Base-by-base conservation (phyloP, 2,888 invertebrate species). In the Cheilosia vulpina region DNA sequence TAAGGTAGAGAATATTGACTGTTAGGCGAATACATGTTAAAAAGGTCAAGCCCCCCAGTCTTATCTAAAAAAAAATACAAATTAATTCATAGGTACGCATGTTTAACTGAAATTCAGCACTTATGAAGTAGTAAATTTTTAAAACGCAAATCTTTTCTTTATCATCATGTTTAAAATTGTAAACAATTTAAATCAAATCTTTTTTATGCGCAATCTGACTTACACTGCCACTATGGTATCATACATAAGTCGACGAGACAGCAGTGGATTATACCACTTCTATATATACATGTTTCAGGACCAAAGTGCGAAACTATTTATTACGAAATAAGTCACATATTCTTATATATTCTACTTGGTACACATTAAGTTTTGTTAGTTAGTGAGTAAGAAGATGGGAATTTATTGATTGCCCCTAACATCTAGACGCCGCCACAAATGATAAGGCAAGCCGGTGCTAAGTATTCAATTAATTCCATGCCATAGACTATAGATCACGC, bases 221-320 rank as follows among this genome's bases (percentile, higher is more conserved):
- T 62, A 72, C 41, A 45, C 24, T 58, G 21, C 2, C 41, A 15
- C 4, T n/a, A 19, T 7, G 4, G 31, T 31, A 45, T 45, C 15
- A 7, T n/a, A n/a, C 45, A 17, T 2, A 45, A 45, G n/a, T 45
- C 3, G 3, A n/a, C 43, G 11, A 15, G 43, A 45, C 43, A 45
- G 15, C 43, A n/a, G 2, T n/a, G 4, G 4, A 43, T 6, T n/a
- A 43, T n/a, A 43, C 4, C 13, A 6, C 6, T 6, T n/a, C 19
- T 19, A 19, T 3, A 52, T 4, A 13, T 24, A 15, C 24, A 7
- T 55, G 4, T 19, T 27, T 58, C 38, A 50, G 4, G 69, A 63
- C 57, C 78, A 78, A 78, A 69, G 78, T 78, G 57, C 78, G 63
- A 52, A 78, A 78, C 78, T 78, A 78, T 63, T 78, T 55, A 50